Evolutionary conservation across 2,797 vertebrate genomes (phyloP), one percentile per base, ranked within the genome.

Genomic region (Luscinia luscinia): DNA sequence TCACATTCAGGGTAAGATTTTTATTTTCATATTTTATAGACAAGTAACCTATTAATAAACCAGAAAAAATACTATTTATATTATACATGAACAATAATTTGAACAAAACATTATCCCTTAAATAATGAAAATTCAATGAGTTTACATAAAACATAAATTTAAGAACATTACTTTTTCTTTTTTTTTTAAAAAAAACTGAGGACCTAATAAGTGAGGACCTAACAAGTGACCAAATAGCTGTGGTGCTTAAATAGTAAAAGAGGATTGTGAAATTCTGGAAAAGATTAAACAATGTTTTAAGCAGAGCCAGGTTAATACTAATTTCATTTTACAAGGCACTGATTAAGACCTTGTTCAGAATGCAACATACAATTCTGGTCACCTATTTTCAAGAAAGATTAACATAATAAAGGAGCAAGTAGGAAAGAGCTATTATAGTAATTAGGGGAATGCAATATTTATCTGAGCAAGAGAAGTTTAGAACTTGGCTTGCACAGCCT

Each of bases 81-180:
- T 69, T 70, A 41, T 30, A 41, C 8, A 36, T 83, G 58, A 77
- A 28, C 14, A 70, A 45, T 89, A 63, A 6, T 52, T 81, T 48
- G 22, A 68, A 22, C 11, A 86, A 77, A 89, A 38, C 10, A 46
- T 15, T 64, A 21, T 24, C 26, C 3, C 4, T 27, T 30, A 43
- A 57, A 4, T 34, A 66, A 66, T 19, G 19, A 23, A 46, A 66
- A 66, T 70, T 51, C 21, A 75, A 2, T 41, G 40, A 63, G 12
- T 45, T 62, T 32, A 10, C 12, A 49, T 36, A 58, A 78, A 86
- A 34, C 3, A 24, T 24, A 74, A 34, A 87, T 76, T 52, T 62
- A 72, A n/a, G 15, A n/a, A 38, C 6, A 55, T 59, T n/a, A 10
- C 0, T 0, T 23, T 28, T 68, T 46, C 30, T n/a, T 41, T 57